Evolutionary conservation across 2,888 invertebrate genomes (phyloP).

Genomic region (Pilophorus perplexus): DNA sequence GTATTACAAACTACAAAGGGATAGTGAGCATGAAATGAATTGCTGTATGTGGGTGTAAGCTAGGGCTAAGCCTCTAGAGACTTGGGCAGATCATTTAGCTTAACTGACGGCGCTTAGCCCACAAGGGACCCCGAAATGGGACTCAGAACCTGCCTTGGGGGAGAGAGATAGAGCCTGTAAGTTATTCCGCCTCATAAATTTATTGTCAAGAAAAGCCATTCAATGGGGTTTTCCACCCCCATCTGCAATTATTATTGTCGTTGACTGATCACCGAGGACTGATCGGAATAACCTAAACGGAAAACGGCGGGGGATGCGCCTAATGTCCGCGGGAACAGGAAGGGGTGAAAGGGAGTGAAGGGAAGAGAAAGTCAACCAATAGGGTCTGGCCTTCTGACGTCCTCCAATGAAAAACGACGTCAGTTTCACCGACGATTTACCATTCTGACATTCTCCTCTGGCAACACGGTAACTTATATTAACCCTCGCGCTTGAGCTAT

Average conservation of each 20-base stretch:
- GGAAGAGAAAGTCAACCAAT: neutral
- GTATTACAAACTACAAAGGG: too few species aligned
- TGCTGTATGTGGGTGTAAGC: too few species aligned
- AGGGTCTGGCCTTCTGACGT: neutral
- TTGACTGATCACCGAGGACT: slow-evolving; percentile 14
- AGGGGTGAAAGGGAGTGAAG: neutral
- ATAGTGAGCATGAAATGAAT: too few species aligned
- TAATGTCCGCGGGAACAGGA: neutral
- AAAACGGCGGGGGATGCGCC: neutral
- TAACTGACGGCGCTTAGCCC: too few species aligned
- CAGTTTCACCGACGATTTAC: slow-evolving; percentile 27
- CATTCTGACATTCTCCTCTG: slow-evolving; percentile 12
- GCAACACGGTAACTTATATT: slow-evolving; percentile 5
- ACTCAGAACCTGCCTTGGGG: too few species aligned
- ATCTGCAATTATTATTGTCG: slow-evolving; percentile 19
- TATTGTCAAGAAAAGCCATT: too few species aligned
- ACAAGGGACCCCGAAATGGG: too few species aligned
- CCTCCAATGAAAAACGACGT: slow-evolving; percentile 16
- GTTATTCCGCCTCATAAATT: too few species aligned
- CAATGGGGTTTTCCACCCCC: too few species aligned
- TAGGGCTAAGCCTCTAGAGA: too few species aligned
- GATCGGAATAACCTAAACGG: slow-evolving; percentile 16
- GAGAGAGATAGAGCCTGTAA: too few species aligned
- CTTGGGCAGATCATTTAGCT: too few species aligned
- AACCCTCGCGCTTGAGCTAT: slow-evolving; percentile 24